Conservation (phyloP, 1,140 invertebrate genomes). For the Drosophila nigrodunni region DNA sequence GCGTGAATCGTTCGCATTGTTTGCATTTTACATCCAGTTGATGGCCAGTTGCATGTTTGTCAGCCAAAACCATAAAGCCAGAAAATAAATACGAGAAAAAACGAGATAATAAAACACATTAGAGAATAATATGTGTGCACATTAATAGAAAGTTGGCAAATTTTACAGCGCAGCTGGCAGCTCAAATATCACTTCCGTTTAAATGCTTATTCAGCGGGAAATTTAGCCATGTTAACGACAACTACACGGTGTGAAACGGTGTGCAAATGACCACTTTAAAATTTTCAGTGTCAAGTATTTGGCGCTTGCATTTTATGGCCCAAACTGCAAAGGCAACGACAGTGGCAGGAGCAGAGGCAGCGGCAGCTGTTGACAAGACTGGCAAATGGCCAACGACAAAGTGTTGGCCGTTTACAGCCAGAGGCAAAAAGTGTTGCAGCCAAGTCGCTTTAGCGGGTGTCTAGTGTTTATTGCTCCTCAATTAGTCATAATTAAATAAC, state of each 20-base stretch:
- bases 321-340: not conserved
- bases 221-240: constrained; percentile 48
- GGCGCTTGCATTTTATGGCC: constrained; percentile 66
- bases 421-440: not conserved
- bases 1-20: constrained; percentile 57
- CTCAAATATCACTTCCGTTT: constrained; percentile 44
- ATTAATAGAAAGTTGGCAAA: constrained; percentile 54
- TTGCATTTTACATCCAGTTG: constrained; percentile 54
- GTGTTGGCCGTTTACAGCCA: too few species aligned
- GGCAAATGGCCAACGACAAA: constrained; percentile 58
- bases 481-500: constrained; percentile 78
- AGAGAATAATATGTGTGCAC: constrained; percentile 26
- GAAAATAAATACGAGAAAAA: constrained; percentile 20
- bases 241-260: constrained; percentile 45
- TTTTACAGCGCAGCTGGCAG: constrained; percentile 55
- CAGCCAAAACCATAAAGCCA: constrained; percentile 23
- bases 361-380: constrained; percentile 41
- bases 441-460: constrained; percentile 2
- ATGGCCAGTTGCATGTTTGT: constrained; percentile 48
- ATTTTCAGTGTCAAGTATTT: constrained; percentile 71
- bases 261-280: constrained; percentile 71
- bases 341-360: constrained; percentile 6
- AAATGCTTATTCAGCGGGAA: not conserved
- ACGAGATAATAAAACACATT: constrained; percentile 2
- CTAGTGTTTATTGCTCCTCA: constrained; percentile 38